Evolutionary conservation across 2,797 vertebrate species (phyloP).

Genomic region (Bovichtus diacanthus): DNA sequence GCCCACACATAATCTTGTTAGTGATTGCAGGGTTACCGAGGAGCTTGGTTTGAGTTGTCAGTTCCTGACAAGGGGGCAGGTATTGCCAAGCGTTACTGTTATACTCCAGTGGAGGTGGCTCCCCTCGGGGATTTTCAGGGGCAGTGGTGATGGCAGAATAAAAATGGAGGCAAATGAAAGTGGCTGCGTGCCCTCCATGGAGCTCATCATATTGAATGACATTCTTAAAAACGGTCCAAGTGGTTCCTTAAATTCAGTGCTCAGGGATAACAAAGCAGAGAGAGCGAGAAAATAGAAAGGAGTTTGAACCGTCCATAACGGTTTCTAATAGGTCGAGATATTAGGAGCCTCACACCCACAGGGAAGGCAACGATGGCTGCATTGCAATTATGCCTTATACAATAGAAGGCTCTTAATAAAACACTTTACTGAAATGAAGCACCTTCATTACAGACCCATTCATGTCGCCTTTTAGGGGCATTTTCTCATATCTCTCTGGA

Average conservation of each 20-base stretch:
- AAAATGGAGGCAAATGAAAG: slow-evolving; percentile 49
- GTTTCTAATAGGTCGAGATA: slow-evolving; percentile 42
- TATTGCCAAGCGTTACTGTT: slow-evolving; percentile 58
- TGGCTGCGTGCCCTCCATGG: slow-evolving; percentile 39
- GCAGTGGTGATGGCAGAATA: slow-evolving; percentile 50
- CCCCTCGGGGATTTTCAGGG: slow-evolving; percentile 51
- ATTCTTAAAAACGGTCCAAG: slow-evolving; percentile 41
- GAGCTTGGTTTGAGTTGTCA: slow-evolving; percentile 67
- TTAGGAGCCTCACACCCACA: slow-evolving; percentile 25
- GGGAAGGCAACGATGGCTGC: slow-evolving; percentile 10
- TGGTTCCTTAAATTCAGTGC: slow-evolving; percentile 35
- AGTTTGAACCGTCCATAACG: slow-evolving; percentile 34
- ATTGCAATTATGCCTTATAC: slow-evolving; percentile 37
- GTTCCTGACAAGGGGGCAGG: slow-evolving; percentile 60
- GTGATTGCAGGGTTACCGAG: slow-evolving; percentile 50
- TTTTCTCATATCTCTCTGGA: background rate
- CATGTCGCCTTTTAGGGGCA: slow-evolving; percentile 19
- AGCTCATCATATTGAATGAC: slow-evolving; percentile 65
- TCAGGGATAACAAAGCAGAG: slow-evolving; percentile 1
- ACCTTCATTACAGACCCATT: slow-evolving; percentile 29
- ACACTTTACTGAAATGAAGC: slow-evolving; percentile 28
- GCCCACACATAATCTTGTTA: slow-evolving; percentile 60
- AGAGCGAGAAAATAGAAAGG: slow-evolving; percentile 10
- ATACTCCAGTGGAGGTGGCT: slow-evolving; percentile 47
- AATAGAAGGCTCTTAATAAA: slow-evolving; percentile 37